Percentiles rank a stretch among this genome's conserved stretches.
These are phyloP conservation scores for Poicephalus meyeri DNA, from an alignment of 2,113 vertebrate genomes.

Conservation along the genomic window DNA sequence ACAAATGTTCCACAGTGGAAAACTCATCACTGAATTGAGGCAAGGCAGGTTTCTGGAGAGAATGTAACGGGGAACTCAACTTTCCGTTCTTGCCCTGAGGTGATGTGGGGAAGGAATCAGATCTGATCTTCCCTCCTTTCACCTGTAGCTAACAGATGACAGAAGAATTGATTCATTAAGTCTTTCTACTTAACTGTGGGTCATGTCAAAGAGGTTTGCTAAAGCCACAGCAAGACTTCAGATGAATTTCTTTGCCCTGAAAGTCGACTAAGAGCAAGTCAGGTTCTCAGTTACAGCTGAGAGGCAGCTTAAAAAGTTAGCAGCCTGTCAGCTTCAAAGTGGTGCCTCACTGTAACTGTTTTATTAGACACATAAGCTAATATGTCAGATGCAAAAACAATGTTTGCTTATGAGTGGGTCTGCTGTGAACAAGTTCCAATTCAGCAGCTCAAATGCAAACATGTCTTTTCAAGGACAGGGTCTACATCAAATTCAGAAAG, in stretches of 20 bases:
- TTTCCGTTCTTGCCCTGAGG: background rate
- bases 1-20: background rate
- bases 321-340: background rate
- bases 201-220: background rate
- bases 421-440: background rate
- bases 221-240: background rate
- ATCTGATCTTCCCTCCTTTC: background rate
- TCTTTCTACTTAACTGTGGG: background rate
- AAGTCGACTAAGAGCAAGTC: background rate
- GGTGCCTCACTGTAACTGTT: background rate
- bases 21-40: background rate
- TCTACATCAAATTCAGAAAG: background rate
- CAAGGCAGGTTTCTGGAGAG: background rate
- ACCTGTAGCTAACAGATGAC: background rate
- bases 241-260: background rate
- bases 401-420: background rate
- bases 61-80: background rate
- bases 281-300: background rate
- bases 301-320: background rate
- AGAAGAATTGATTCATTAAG: background rate
- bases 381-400: background rate
- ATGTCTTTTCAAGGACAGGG: background rate
- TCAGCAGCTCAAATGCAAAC: background rate
- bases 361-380: background rate
- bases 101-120: background rate